These are phyloP conservation scores for Oenanthe melanoleuca DNA, from an alignment of 2,113 vertebrate genomes.

Conservation along the genomic window DNA sequence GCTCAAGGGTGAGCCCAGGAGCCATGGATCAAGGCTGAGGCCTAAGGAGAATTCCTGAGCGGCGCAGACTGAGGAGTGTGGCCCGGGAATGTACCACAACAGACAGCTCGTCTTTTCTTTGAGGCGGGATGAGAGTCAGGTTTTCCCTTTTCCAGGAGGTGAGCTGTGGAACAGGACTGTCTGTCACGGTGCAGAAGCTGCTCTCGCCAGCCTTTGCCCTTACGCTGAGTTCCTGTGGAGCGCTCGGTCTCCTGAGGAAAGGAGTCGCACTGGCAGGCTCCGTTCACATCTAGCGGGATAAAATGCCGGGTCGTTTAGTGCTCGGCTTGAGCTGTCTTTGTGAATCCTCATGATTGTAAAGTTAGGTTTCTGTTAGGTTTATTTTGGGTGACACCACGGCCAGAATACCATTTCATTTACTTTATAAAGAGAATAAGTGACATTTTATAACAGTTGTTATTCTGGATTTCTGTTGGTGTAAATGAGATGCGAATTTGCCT, in stretches of 20 bases:
- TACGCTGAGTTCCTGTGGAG: accelerated
- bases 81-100: background rate
- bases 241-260: background rate
- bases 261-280: background rate
- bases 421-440: background rate
- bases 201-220: background rate
- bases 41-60: background rate
- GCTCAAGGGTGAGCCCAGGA: background rate
- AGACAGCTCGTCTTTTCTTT: background rate
- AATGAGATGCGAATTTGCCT: background rate
- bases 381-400: background rate
- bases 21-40: background rate
- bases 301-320: background rate
- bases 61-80: background rate
- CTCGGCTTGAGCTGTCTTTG: background rate
- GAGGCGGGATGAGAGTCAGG: background rate
- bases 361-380: background rate
- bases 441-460: background rate
- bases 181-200: background rate
- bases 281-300: background rate
- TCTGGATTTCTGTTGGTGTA: background rate
- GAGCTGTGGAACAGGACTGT: background rate
- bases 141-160: background rate
- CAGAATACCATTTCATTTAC: background rate
- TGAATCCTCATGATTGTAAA: background rate